Percentiles rank a stretch among this genome's conserved stretches.
phyloP scores from a whole-genome alignment of 2,113 vertebrate genomes.

The Cheirogaleus medius region DNA sequence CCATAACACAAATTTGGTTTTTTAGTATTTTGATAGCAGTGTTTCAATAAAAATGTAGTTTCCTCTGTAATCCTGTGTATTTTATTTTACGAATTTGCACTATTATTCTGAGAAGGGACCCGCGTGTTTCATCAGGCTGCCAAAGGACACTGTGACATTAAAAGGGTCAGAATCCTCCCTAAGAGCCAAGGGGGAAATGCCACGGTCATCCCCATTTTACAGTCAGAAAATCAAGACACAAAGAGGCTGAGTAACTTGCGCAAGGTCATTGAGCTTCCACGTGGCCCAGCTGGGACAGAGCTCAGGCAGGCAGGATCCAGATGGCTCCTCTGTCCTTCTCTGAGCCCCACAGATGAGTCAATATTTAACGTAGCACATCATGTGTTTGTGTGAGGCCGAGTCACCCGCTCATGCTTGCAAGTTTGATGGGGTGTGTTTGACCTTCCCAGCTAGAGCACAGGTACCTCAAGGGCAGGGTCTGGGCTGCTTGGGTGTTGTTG shows the following conservation, averaged over 20 bases:
- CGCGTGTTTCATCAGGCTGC: not conserved
- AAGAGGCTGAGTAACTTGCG: not conserved
- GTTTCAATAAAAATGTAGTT: constrained; percentile 67
- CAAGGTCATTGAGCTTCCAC: not conserved
- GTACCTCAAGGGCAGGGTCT: not conserved
- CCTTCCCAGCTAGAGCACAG: not conserved
- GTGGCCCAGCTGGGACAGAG: not conserved
- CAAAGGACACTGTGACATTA: not conserved
- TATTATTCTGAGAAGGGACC: constrained; percentile 20
- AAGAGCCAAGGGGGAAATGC: not conserved
- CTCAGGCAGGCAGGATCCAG: not conserved
- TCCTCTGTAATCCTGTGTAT: not conserved
- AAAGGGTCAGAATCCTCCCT: not conserved
- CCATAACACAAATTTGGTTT: constrained; percentile 13
- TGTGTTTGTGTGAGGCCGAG: not conserved
- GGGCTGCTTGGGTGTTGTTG: not conserved
- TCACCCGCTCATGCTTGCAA: not conserved
- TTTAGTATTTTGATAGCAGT: constrained; percentile 53
- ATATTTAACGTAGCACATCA: not conserved
- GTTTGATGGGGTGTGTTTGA: not conserved
- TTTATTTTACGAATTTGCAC: not conserved
- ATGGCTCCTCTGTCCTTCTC: not conserved
- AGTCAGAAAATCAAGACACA: not conserved
- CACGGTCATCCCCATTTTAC: not conserved
- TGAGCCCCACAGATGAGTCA: not conserved